phyloP scores from a whole-genome alignment of 2,113 vertebrate species.

The Peromyscus californicus region DNA sequence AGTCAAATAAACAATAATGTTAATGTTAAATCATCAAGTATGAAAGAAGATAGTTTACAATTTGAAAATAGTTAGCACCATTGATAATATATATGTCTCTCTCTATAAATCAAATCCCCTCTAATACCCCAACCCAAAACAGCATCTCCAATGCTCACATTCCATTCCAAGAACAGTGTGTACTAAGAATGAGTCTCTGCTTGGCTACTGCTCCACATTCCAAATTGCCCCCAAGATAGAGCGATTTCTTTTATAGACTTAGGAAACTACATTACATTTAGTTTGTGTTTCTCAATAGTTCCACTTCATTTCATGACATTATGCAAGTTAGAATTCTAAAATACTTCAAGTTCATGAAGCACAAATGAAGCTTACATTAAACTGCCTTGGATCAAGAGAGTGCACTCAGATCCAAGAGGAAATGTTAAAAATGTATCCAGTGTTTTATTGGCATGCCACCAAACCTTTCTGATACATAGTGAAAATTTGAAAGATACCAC shows the following conservation, averaged over 20 bases:
- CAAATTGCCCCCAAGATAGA: slow-evolving; percentile 55
- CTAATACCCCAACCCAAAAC: not conserved
- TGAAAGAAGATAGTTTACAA: not conserved
- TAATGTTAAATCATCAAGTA: not conserved
- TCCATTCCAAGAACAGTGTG: not conserved
- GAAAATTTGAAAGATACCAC: not conserved
- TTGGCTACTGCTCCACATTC: not conserved
- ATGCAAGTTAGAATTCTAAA: slow-evolving; percentile 68
- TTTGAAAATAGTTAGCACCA: not conserved
- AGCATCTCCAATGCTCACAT: too few relatives aligned
- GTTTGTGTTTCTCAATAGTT: slow-evolving; percentile 75
- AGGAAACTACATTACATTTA: slow-evolving; percentile 73
- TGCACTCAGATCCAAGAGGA: not conserved
- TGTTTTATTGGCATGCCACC: not conserved
- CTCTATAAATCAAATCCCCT: not conserved
- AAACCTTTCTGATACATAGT: not conserved
- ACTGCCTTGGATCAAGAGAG: slow-evolving; percentile 15
- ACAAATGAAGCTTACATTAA: slow-evolving; percentile 68
- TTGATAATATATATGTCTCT: not conserved
- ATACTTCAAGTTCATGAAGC: slow-evolving; percentile 66
- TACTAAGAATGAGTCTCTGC: not conserved
- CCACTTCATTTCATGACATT: slow-evolving; percentile 74
- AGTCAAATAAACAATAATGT: slow-evolving; percentile 15
- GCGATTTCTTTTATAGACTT: slow-evolving; percentile 66
- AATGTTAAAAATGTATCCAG: not conserved